These are phyloP conservation scores for Regulus satrapa DNA, from an alignment of 2,113 vertebrate species.

Conservation along the genomic window DNA sequence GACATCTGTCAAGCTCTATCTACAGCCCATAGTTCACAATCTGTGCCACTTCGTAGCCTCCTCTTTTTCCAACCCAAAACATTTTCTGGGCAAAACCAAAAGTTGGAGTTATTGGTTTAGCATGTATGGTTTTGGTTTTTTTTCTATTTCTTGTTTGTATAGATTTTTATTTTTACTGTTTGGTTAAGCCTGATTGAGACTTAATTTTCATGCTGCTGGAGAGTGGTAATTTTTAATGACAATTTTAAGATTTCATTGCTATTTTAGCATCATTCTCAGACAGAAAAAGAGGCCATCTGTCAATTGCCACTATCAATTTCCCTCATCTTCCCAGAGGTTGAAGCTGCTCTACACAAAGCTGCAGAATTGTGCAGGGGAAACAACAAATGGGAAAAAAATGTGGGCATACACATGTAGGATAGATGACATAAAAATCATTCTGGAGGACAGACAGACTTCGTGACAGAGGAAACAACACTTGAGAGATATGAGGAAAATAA, in stretches of 20 bases:
- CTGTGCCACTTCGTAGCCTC: conserved; percentile 6
- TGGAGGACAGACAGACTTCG: not conserved
- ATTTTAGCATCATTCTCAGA: not conserved
- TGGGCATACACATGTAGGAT: not conserved
- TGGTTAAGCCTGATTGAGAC: not conserved
- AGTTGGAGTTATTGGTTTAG: not conserved
- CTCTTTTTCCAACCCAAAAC: not conserved
- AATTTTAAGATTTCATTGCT: not conserved
- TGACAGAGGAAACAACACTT: not conserved
- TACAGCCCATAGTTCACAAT: conserved; percentile 24
- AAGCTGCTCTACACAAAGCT: not conserved
- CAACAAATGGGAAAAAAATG: not conserved
- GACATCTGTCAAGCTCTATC: conserved; percentile 65
- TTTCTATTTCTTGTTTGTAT: not conserved
- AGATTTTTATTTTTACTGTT: not conserved
- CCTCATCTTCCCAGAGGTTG: not conserved
- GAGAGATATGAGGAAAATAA: not conserved
- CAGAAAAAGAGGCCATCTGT: not conserved
- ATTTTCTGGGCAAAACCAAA: not conserved
- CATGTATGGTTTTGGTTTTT: rapidly evolving
- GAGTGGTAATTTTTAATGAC: not conserved
- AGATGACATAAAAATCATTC: not conserved
- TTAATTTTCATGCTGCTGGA: not conserved
- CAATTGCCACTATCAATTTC: not conserved
- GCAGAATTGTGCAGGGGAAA: not conserved